phyloP scores from a whole-genome alignment of 2,113 vertebrate species.

The Peromyscus californicus region DNA sequence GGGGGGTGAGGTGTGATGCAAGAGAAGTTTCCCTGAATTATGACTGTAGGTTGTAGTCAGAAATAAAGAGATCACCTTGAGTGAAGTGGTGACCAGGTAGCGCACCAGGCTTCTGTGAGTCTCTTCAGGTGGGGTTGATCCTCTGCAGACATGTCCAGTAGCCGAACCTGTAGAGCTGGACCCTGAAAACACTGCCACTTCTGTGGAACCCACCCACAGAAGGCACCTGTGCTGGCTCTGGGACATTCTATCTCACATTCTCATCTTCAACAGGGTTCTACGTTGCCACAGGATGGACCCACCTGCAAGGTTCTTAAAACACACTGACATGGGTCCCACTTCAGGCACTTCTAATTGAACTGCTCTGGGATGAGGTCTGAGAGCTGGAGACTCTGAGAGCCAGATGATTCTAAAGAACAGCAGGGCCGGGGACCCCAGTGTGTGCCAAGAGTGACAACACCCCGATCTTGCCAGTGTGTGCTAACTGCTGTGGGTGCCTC shows the following conservation, averaged over 20 bases:
- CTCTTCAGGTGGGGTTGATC: neutral
- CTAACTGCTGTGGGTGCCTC: neutral
- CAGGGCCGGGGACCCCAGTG: neutral
- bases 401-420: neutral
- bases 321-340: neutral
- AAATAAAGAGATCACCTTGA: neutral
- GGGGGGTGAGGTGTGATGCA: neutral
- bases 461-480: neutral
- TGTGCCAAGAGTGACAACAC: rapidly evolving
- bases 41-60: neutral
- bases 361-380: too few species aligned
- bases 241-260: neutral
- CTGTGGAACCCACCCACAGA: neutral
- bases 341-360: neutral
- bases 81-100: neutral
- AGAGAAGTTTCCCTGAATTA: neutral
- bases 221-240: rapidly evolving
- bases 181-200: neutral
- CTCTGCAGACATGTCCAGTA: neutral
- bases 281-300: neutral
- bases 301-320: neutral
- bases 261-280: neutral
- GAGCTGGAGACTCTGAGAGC: neutral
- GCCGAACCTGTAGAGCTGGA: neutral
- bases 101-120: slow-evolving; percentile 32